These are phyloP conservation scores for Zaprionus ghesquierei DNA, from an alignment of 1,140 invertebrate species.

Conservation along the genomic window DNA sequence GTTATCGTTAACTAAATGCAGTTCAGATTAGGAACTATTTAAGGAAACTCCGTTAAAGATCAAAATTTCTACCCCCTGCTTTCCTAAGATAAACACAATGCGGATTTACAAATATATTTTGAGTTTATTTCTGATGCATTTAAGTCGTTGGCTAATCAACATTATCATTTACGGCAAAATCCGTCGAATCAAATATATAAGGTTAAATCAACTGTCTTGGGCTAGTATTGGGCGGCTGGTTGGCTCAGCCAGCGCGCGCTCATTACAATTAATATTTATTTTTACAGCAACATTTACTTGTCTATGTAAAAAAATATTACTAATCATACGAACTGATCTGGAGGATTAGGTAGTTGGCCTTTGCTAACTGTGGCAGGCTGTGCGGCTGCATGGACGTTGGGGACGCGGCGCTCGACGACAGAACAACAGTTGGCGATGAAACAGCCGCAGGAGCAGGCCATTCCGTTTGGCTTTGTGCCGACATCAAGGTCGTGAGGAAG, in stretches of 20 bases:
- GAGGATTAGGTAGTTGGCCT: not conserved
- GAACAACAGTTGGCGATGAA: slow-evolving; percentile 62
- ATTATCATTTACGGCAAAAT: slow-evolving; percentile 38
- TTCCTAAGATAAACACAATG: not conserved
- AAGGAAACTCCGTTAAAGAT: not conserved
- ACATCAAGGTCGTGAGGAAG: slow-evolving; percentile 58
- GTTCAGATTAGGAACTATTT: not conserved
- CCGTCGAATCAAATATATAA: slow-evolving; percentile 37
- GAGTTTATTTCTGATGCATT: slow-evolving; percentile 67
- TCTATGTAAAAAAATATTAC: slow-evolving; percentile 73
- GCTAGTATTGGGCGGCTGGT: slow-evolving; percentile 33
- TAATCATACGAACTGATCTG: slow-evolving; percentile 43
- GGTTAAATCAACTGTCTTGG: slow-evolving; percentile 2
- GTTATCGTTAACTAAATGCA: not conserved
- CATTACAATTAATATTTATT: slow-evolving; percentile 21
- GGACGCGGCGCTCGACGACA: slow-evolving; percentile 45
- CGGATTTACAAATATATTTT: slow-evolving; percentile 68
- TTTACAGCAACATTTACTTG: slow-evolving; percentile 47
- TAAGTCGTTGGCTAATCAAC: slow-evolving; percentile 58
- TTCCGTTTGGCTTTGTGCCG: slow-evolving; percentile 57
- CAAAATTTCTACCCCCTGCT: not conserved
- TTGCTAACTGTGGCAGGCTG: slow-evolving; percentile 54
- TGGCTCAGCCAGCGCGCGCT: slow-evolving; percentile 5
- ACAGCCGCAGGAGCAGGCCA: slow-evolving; percentile 60
- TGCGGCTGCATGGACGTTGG: slow-evolving; percentile 14